Evolutionary conservation across 30 jellyfish, hydroid and myxozoan species (phyloP), one percentile per base, ranked within the genome.

Genomic region (Sanderia malayensis): DNA sequence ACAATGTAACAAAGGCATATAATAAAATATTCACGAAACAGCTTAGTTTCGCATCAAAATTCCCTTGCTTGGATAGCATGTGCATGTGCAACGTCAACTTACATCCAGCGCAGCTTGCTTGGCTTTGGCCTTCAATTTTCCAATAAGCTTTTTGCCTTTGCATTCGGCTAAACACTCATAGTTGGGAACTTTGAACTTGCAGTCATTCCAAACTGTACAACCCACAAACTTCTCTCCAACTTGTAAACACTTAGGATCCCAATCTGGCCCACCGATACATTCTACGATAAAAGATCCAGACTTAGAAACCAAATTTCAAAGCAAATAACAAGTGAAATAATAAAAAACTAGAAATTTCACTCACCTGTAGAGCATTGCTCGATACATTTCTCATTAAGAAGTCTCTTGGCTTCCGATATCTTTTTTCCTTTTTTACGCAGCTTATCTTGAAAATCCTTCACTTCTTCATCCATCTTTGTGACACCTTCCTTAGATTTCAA

Each of bases 191-290:
- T 74, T 85, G 73, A 68, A 68, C 31, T 85, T 85, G 70, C 95
- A 85, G 45, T 85, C 95, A 31, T 76, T 76, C 90, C 90, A 74
- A 13, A 61, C 77, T 0, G 90, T 84, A 61, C 90, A 85, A 11
- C 88, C 88, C 52, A 76, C 33, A 45, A 44, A 76, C 24, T 76
- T 74, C 0, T 79, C 90, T 24, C 58, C 87, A 11, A 85, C 65
- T 41, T 85, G 65, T 21, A 71, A 23, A 25, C 90, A 85, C 53
- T 76, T 68, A 27, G 87, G 82, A 55, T 85, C 84, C 88, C 88
- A 73, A 57, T 74, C 88, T 0, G 81, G 81, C 46, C 85, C 95
- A 15, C 88, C 95, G 31, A 83, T 55, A 44, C 95, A 83, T 63
- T 67, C 95, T 83, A 61, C 15, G 44, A 69, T n/a, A 21, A 27